Evolutionary conservation across 2,797 vertebrate genomes (phyloP), one percentile per base, ranked within the genome.

Genomic region (Myotis planiceps): DNA sequence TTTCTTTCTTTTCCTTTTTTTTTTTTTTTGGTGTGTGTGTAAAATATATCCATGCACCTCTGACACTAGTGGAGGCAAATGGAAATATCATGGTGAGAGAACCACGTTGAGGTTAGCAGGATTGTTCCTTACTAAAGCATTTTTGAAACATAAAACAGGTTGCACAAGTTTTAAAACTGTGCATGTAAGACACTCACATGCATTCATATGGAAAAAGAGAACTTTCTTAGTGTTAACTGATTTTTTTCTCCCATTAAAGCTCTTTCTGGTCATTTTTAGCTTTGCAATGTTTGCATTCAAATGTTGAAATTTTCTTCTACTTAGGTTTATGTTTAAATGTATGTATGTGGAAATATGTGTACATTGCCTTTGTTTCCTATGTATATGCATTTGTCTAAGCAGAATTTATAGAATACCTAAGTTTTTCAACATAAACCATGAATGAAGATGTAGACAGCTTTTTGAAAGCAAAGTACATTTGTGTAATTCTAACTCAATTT

Each of bases 11-110:
- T 27, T 29, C 49, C 9, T 49, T 23, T 58, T 14, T 27, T 27
- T 12, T 58, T 45, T 42, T 49, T 63, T 72, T 39, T 29, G 25
- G 5, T 39, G 5, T 90, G 4, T 91, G 91, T 42, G 1, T 81
- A 92, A 95, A 96, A 96, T 83, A 15, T 66, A 95, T 80, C 32
- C 92, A 21, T 88, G 78, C 29, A 81, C 85, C 29, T 95, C 60
- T 88, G 85, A 85, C 27, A 89, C 37, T 72, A n/a, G 83, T 92
- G 79, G 69, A 89, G 21, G 49, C 65, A 78, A 95, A 91, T 71
- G 47, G 37, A 96, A 95, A 90, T 95, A 83, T 76, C 82, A 45
- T 65, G 51, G 45, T 32, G 51, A 84, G 55, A 96, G 42, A 86
- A 92, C 0, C 2, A 94, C 82, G 58, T 55, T 84, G 39, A 79